Conservation (phyloP, 2,113 vertebrate species). For the Eleginops maclovinus region DNA sequence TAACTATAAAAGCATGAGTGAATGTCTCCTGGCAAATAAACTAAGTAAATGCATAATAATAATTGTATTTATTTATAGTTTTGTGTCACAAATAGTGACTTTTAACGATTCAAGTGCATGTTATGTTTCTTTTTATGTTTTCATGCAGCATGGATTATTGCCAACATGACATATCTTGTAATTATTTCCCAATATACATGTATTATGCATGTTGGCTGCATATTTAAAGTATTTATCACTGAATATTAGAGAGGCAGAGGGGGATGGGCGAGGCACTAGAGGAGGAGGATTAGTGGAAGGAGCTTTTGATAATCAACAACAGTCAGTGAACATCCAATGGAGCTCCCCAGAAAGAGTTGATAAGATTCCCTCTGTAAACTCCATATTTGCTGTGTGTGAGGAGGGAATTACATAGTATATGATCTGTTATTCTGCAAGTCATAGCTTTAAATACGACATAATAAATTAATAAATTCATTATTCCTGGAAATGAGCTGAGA, state of each 20-base stretch:
- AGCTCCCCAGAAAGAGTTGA: constrained; percentile 37
- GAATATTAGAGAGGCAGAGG: not conserved
- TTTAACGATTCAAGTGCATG: not conserved
- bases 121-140: not conserved
- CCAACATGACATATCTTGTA: not conserved
- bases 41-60: no score
- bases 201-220: not conserved
- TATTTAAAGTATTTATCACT: not conserved
- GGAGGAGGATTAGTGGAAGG: constrained; percentile 31
- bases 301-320: constrained; percentile 57
- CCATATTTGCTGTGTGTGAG: not conserved
- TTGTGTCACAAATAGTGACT: not conserved
- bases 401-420: not conserved
- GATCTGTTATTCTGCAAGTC: not conserved
- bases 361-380: constrained; percentile 36
- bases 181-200: not conserved
- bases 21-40: no score
- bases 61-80: no score
- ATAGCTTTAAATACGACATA: not conserved
- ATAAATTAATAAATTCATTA: not conserved
- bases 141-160: not conserved
- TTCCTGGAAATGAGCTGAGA: constrained; percentile 7
- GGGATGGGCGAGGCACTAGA: constrained; percentile 21
- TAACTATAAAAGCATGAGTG: no score
- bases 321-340: constrained; percentile 60